Conservation (phyloP, 2,888 invertebrate species). For the Pseudococcus viburni region DNA sequence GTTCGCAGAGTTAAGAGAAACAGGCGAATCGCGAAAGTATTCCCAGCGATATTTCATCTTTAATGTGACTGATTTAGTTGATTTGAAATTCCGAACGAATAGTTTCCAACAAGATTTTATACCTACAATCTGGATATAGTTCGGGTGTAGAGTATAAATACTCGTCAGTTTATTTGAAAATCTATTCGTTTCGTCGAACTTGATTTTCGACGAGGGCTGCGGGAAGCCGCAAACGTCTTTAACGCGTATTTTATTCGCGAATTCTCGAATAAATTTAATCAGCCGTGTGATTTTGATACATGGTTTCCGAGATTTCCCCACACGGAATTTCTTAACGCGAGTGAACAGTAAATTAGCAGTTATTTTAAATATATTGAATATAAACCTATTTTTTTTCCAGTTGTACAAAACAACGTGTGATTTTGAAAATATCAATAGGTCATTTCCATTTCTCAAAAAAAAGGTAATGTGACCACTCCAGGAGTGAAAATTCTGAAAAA, state of each 20-base stretch:
- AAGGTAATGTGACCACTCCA: too few relatives aligned
- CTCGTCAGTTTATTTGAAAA: slow-evolving; percentile 5
- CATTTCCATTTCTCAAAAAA: too few relatives aligned
- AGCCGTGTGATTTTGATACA: not conserved
- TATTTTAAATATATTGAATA: too few relatives aligned
- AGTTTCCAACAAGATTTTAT: slow-evolving; percentile 10
- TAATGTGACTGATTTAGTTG: slow-evolving; percentile 27
- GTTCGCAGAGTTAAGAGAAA: not conserved
- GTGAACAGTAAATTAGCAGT: too few relatives aligned
- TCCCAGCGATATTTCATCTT: not conserved
- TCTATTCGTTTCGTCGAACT: not conserved
- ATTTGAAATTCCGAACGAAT: slow-evolving; percentile 34
- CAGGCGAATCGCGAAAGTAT: not conserved
- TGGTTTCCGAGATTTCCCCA: not conserved
- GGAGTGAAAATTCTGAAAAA: too few relatives aligned
- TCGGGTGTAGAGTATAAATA: not conserved
- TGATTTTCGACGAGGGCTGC: not conserved
- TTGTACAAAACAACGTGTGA: too few relatives aligned
- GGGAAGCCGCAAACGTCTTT: too few relatives aligned
- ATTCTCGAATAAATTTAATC: not conserved
- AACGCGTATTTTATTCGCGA: not conserved
- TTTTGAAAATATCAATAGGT: too few relatives aligned
- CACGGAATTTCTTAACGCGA: too few relatives aligned
- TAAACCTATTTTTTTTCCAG: too few relatives aligned
- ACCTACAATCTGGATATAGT: not conserved